These are phyloP conservation scores for Drosophila rufa DNA, from an alignment of 1,140 invertebrate species.

Conservation along the genomic window DNA sequence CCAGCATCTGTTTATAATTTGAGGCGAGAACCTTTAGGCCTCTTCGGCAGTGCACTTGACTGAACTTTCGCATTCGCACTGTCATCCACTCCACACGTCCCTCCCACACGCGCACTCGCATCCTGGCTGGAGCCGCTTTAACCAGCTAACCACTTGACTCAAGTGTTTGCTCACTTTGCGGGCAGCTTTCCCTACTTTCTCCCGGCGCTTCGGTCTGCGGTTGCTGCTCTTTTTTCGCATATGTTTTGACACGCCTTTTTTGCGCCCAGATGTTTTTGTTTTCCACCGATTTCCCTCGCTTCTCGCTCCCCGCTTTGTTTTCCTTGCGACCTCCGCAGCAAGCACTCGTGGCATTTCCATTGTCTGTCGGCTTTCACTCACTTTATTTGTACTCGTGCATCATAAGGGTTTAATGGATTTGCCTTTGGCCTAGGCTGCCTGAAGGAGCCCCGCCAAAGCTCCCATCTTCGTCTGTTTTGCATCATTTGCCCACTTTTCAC, in stretches of 20 bases:
- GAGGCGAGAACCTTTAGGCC: conserved; percentile 29
- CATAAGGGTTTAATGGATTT: conserved; percentile 83
- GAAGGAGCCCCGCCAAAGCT: neutral
- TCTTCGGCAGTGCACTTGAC: conserved; percentile 55
- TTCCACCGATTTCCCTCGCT: conserved; percentile 31
- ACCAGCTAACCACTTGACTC: conserved; percentile 74
- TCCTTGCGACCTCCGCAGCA: conserved; percentile 1
- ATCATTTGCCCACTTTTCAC: conserved; percentile 65
- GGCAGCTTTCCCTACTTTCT: conserved; percentile 44
- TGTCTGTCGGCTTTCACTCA: conserved; percentile 74
- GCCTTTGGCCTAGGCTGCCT: conserved; percentile 43
- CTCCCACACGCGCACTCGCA: conserved; percentile 25
- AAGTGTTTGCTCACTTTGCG: conserved; percentile 81
- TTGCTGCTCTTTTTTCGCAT: conserved; percentile 59
- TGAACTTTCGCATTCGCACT: conserved; percentile 59
- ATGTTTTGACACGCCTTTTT: conserved; percentile 69
- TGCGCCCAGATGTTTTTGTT: conserved; percentile 54
- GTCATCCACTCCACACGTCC: conserved; percentile 42
- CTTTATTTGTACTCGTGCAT: conserved; percentile 80
- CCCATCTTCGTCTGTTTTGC: conserved; percentile 22
- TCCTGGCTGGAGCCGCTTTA: conserved; percentile 45
- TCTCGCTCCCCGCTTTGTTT: conserved; percentile 9
- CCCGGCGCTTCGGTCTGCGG: conserved; percentile 49
- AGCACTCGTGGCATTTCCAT: conserved; percentile 27
- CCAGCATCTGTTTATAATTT: conserved; percentile 53